These are phyloP conservation scores for Nannoperca australis DNA, from an alignment of 2,797 vertebrate genomes.

Conservation along the genomic window DNA sequence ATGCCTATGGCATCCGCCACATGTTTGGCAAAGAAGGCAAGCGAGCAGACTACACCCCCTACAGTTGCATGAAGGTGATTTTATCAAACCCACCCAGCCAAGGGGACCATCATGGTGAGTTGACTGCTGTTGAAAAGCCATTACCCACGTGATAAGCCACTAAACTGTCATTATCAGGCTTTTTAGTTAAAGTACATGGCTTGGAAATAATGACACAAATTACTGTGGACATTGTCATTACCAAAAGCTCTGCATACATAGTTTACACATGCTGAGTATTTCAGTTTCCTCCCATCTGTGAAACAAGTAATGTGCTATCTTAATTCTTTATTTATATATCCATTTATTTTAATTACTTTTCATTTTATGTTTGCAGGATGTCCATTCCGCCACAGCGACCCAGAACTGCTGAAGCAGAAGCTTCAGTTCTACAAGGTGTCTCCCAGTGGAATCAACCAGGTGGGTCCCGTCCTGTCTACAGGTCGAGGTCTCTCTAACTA, in stretches of 20 bases:
- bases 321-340: constrained; percentile 2
- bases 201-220: constrained; percentile 5
- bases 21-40: constrained; percentile 97
- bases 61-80: constrained; percentile 99
- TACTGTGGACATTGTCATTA: constrained; percentile 5
- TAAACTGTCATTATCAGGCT: constrained; percentile 6
- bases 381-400: constrained; percentile 96
- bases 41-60: constrained; percentile 97
- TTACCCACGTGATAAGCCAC: constrained; percentile 46
- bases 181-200: constrained; percentile 2
- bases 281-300: not conserved
- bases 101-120: constrained; percentile 98
- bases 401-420: constrained; percentile 95
- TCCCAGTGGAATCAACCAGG: constrained; percentile 87
- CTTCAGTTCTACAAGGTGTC: constrained; percentile 93
- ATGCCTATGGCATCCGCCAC: constrained; percentile 96
- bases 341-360: not conserved
- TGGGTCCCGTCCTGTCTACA: constrained; percentile 66
- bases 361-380: constrained; percentile 86
- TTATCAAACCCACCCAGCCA: constrained; percentile 95
- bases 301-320: not conserved
- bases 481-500: not conserved
- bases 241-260: not conserved
- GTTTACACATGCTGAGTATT: constrained; percentile 63
- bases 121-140: constrained; percentile 49